A percentile compares a stretch with the other conserved stretches of the same genome.
phyloP scores from a whole-genome alignment of 1,140 invertebrate species.

The Pseudomyrmex dendroicus region DNA sequence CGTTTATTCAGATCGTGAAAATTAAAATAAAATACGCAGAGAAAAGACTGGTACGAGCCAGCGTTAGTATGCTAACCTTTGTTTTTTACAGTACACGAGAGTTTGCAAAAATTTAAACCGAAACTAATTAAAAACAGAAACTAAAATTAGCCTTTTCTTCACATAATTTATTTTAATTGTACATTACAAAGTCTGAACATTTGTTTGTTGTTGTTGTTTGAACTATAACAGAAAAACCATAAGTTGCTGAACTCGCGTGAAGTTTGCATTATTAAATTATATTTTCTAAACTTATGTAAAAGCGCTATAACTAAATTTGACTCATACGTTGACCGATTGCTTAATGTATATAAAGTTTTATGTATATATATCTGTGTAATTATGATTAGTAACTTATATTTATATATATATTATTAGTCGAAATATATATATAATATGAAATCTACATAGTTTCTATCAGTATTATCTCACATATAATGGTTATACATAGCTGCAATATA shows the following conservation, averaged over 20 bases:
- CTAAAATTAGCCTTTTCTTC: no score
- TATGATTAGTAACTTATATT: slow-evolving; percentile 71
- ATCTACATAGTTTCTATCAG: slow-evolving; percentile 63
- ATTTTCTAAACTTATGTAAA: slow-evolving; percentile 81
- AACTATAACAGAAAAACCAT: slow-evolving; percentile 33
- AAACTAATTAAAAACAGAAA: no score
- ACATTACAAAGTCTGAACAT: no score
- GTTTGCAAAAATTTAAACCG: no score
- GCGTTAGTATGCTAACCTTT: no score
- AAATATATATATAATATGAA: slow-evolving; percentile 58
- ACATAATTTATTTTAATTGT: no score
- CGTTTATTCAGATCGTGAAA: slow-evolving; percentile 46
- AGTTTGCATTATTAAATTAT: slow-evolving; percentile 73
- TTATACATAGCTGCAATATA: slow-evolving; percentile 44
- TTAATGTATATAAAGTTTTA: slow-evolving; percentile 78
- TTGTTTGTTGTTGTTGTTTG: slow-evolving; percentile 5
- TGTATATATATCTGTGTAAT: slow-evolving; percentile 69
- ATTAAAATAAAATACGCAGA: no score
- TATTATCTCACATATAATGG: slow-evolving; percentile 35
- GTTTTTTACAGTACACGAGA: no score
- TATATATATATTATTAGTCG: slow-evolving; percentile 51
- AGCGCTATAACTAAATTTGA: slow-evolving; percentile 83
- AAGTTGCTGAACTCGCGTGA: slow-evolving; percentile 62
- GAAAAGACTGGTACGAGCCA: no score
- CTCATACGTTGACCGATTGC: slow-evolving; percentile 84